Base-by-base conservation (phyloP, 1,140 invertebrate species). In the Sinella curviseta region DNA sequence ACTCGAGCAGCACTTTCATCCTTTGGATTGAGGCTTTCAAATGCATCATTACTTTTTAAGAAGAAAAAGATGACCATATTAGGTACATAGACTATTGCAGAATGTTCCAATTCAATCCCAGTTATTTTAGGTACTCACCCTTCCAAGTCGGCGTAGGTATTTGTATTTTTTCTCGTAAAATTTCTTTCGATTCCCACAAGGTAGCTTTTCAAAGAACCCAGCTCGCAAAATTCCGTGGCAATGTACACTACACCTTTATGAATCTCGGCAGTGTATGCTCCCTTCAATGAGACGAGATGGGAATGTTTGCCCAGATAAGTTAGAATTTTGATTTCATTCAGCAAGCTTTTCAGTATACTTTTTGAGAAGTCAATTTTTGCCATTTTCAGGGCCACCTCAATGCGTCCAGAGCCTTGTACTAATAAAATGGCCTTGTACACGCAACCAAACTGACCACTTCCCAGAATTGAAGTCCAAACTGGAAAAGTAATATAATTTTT, bases 191-290 rank as follows among this genome's bases (percentile, higher is more conserved):
- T n/a, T 8, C 24, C 24, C 24, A 8, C 57, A 65, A 65, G 57
- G 26, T 17, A 26, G 16, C 26, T 26, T 65, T 65, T 26, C 26
- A 65, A 26, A 8, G 57, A 65, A 26, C 57, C 57, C 26, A n/a
- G 16, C 16, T 65, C 26, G 24, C 57, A 65, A n/a, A 65, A 65
- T 65, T 65, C 57, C 8, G 14, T 65, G 57, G 24, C 57, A 4
- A 65, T n/a, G 57, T 65, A 65, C 8, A 65, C 24, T 8, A 65
- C 24, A 17, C 57, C 57, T 4, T 4, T 12, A n/a, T 65, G 16
- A 16, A 65, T n/a, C 57, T 65, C 57, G 8, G 57, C 57, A 65
- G 57, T 65, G 57, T 65, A 65, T 26, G 57, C 57, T 26, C 57
- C 57, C 8, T 4, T 65, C 16, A 65, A 12, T 14, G 57, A 65